A percentile compares a stretch with the other conserved stretches of the same genome.
Evolutionary conservation across 2,113 vertebrate species (phyloP).

Genomic region (Tinamus guttatus): DNA sequence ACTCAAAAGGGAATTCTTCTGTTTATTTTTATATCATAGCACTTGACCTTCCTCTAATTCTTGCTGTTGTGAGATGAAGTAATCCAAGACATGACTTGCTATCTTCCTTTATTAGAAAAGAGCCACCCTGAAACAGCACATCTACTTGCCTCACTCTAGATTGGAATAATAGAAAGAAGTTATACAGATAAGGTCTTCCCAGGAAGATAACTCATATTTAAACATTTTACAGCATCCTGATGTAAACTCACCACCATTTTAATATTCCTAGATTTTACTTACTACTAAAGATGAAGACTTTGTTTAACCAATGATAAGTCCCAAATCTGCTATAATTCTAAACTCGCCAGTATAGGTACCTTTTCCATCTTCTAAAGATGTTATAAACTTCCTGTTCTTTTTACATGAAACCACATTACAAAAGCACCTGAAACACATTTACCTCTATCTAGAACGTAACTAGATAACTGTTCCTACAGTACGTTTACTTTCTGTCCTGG

Average conservation of each 20-base stretch:
- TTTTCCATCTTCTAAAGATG: neutral
- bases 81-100: neutral
- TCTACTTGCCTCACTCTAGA: neutral
- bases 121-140: neutral
- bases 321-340: neutral
- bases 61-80: neutral
- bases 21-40: neutral
- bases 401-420: neutral
- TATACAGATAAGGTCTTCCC: neutral
- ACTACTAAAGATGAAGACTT: neutral
- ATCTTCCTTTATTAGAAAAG: neutral
- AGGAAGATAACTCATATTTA: neutral
- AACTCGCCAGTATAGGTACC: neutral
- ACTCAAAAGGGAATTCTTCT: neutral
- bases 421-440: neutral
- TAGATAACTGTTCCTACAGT: neutral
- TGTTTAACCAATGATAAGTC: neutral
- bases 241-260: neutral
- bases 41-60: neutral
- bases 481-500: neutral
- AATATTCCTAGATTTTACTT: neutral
- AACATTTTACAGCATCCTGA: neutral
- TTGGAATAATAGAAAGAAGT: neutral
- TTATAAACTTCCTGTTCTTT: neutral
- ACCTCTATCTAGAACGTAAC: neutral